Evolutionary conservation across 37 sponge, comb jelly and placozoan species (phyloP).

Genomic region (Oopsacas minuta): DNA sequence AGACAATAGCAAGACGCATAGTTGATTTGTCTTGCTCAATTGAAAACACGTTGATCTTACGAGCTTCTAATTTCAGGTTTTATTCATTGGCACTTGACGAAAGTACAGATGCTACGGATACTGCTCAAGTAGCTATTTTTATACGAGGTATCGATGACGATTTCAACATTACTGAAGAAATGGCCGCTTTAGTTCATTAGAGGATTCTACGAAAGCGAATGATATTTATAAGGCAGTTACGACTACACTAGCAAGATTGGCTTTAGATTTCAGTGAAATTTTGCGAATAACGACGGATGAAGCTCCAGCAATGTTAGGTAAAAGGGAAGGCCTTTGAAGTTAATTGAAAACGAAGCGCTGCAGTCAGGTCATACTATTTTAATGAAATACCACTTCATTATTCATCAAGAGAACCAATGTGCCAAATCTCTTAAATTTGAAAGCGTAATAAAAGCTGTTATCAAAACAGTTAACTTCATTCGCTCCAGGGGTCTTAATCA

Average conservation of each 20-base stretch:
- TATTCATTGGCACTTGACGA: not conserved
- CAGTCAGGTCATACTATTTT: not conserved
- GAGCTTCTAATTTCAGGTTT: not conserved
- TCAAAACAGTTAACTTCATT: not conserved
- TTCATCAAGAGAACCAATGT: conserved; percentile 6
- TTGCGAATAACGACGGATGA: not conserved
- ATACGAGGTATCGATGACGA: not conserved
- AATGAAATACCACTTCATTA: not conserved
- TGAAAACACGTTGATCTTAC: not conserved
- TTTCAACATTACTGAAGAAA: not conserved
- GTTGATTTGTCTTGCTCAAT: not conserved
- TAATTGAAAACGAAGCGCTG: not conserved
- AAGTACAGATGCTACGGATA: not conserved
- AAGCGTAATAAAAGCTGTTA: not conserved
- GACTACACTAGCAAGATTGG: not conserved
- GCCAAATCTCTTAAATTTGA: not conserved
- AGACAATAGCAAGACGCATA: not conserved
- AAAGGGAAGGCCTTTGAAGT: not conserved
- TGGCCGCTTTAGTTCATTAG: too few relatives aligned
- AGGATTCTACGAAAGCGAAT: not conserved
- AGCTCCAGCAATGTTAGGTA: not conserved
- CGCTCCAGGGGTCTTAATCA: not conserved
- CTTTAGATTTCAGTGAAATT: not conserved
- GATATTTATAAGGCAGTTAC: not conserved
- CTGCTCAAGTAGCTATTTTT: not conserved